Percentiles rank a stretch among this genome's conserved stretches.
These are phyloP conservation scores for Pangasius sanitwongsei DNA, from an alignment of 2,797 vertebrate genomes.

Conservation along the genomic window DNA sequence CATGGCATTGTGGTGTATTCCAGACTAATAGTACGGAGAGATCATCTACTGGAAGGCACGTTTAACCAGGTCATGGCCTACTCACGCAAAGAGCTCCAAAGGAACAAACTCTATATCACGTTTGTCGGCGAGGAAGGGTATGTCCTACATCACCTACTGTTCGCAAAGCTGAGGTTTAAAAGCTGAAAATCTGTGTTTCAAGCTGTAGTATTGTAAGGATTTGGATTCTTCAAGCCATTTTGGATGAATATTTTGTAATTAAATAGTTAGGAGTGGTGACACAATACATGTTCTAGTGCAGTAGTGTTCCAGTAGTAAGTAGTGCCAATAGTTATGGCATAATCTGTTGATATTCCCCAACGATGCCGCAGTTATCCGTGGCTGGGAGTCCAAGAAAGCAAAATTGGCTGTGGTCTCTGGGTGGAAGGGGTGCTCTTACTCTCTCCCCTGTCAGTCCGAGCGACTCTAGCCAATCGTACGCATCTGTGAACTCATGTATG, in stretches of 20 bases:
- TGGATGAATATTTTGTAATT: background rate
- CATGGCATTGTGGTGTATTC: slow-evolving; percentile 25
- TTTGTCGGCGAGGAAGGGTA: slow-evolving; percentile 91
- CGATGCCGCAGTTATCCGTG: background rate
- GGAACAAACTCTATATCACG: slow-evolving; percentile 87
- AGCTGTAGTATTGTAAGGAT: background rate
- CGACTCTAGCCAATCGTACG: background rate
- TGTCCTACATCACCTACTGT: slow-evolving; percentile 28
- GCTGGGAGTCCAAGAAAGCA: background rate
- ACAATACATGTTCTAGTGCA: background rate
- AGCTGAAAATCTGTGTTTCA: background rate
- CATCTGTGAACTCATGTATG: background rate
- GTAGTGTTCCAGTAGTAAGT: background rate
- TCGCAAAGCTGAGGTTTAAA: background rate
- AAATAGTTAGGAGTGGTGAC: background rate
- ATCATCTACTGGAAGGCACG: slow-evolving; percentile 86
- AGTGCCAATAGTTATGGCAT: background rate
- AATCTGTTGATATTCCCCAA: background rate
- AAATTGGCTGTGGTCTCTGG: background rate
- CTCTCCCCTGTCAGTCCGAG: background rate
- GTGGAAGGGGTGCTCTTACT: background rate
- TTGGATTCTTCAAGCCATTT: background rate
- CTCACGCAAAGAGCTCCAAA: slow-evolving; percentile 87
- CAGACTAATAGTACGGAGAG: slow-evolving; percentile 86
- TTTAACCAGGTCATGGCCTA: slow-evolving; percentile 92